phyloP scores from a whole-genome alignment of 2,888 invertebrate species.

The Sicus ferrugineus region DNA sequence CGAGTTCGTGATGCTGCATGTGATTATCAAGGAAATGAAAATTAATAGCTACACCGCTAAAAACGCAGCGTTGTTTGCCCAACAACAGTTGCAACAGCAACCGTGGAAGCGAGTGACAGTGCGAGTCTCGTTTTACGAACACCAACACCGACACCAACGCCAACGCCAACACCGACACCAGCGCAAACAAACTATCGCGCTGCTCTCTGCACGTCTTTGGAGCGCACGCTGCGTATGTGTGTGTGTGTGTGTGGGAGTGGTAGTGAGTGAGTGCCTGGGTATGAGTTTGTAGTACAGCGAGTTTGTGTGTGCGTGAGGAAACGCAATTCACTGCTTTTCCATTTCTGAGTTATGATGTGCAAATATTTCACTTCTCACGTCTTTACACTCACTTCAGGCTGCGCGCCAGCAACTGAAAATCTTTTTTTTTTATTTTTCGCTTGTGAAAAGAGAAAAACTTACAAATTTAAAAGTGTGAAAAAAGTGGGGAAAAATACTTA shows the following conservation, averaged over 20 bases:
- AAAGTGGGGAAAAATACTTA: too few relatives aligned
- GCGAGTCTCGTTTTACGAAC: constrained; percentile 35
- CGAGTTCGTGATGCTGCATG: constrained; percentile 22
- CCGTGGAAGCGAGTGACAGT: neutral
- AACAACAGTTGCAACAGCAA: constrained; percentile 39
- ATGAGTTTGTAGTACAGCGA: constrained; percentile 4
- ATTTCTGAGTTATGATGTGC: constrained; percentile 24
- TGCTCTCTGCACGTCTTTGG: neutral
- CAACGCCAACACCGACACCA: constrained; percentile 30
- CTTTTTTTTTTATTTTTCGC: constrained; percentile 6
- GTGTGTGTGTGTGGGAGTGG: neutral
- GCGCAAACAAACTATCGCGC: constrained; percentile 18
- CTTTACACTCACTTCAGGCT: neutral
- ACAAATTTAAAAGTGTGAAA: too few relatives aligned
- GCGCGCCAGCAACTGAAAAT: neutral
- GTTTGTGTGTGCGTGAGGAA: constrained; percentile 14
- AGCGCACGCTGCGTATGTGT: neutral
- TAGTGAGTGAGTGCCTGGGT: neutral
- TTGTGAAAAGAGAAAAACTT: neutral
- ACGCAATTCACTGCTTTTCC: constrained; percentile 17
- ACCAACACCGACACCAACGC: constrained; percentile 15
- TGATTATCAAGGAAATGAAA: constrained; percentile 29
- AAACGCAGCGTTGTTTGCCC: constrained; percentile 21
- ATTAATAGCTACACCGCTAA: constrained; percentile 29
- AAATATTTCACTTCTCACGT: constrained; percentile 28